A percentile compares a stretch with the other conserved stretches of the same genome.
phyloP scores from a whole-genome alignment of 1,140 invertebrate genomes.

The Trichomalopsis sarcophagae region DNA sequence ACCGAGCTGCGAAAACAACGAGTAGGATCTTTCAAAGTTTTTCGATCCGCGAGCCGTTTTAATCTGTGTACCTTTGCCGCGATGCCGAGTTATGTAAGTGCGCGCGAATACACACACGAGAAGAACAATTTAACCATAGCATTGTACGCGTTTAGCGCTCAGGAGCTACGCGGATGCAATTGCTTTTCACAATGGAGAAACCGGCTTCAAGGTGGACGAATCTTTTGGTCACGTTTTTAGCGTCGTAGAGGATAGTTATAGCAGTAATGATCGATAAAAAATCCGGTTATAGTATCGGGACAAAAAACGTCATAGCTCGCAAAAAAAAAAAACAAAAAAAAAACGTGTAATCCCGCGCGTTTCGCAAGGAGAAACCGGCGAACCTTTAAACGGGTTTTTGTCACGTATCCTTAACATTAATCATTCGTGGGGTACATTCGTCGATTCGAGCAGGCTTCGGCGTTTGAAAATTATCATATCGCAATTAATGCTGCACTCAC shows the following conservation, averaged over 20 bases:
- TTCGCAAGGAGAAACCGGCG: neutral
- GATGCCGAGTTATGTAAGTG: neutral
- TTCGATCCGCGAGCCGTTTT: no score
- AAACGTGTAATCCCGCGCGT: neutral
- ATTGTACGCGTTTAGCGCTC: neutral
- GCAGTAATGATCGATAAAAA: neutral
- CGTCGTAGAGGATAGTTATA: neutral
- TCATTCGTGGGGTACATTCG: neutral
- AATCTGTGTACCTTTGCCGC: no score
- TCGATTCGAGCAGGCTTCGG: no score
- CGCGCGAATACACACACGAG: neutral
- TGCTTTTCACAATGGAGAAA: neutral
- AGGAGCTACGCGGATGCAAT: neutral
- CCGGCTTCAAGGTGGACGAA: neutral
- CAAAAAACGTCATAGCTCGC: neutral
- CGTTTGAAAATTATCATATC: no score
- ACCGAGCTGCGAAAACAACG: no score
- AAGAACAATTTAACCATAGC: neutral
- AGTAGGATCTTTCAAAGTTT: no score
- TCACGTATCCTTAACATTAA: neutral
- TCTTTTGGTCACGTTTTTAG: neutral
- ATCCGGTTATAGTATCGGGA: neutral
- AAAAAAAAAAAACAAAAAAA: neutral
- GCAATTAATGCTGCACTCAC: no score
- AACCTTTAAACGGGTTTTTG: neutral